A percentile compares a stretch with the other conserved stretches of the same genome.
phyloP scores from a whole-genome alignment of 2,113 vertebrate species.

The Phalacrocorax pelagicus region DNA sequence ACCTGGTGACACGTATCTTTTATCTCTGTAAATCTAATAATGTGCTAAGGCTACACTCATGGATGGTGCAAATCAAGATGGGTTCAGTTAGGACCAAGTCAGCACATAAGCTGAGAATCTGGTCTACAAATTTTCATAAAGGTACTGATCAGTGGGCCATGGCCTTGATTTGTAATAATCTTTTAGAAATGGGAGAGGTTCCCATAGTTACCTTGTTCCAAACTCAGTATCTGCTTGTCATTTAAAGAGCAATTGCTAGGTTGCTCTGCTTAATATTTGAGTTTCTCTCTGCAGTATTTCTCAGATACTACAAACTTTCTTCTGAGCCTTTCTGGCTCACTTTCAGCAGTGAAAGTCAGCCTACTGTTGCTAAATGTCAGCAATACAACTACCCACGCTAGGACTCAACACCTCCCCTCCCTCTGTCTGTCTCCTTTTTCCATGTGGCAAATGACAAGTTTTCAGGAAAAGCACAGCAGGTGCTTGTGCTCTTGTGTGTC shows the following conservation, averaged over 20 bases:
- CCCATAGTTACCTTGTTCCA: background rate
- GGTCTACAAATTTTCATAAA: background rate
- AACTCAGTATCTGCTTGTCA: background rate
- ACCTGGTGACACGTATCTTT: background rate
- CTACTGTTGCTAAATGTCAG: constrained; percentile 64
- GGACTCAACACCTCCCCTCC: constrained; percentile 58
- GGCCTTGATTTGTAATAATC: background rate
- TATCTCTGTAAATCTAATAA: background rate
- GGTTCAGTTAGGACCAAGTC: background rate
- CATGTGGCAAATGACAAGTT: background rate
- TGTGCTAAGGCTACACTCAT: background rate
- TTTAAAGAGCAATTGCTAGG: background rate
- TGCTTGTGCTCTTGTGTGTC: background rate
- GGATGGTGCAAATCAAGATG: background rate
- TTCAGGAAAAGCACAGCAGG: constrained; percentile 48
- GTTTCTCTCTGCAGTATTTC: constrained; percentile 6
- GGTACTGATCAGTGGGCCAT: background rate
- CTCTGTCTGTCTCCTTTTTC: constrained; percentile 58
- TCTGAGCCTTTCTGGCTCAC: constrained; percentile 40
- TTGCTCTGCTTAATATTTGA: constrained; percentile 28
- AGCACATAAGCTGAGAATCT: background rate
- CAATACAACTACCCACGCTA: constrained; percentile 14
- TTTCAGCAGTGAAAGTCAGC: constrained; percentile 50
- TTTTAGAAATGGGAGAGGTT: background rate
- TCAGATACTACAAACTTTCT: constrained; percentile 29